phyloP scores from a whole-genome alignment of 1,140 invertebrate species.

The Trinorchestia longiramus region DNA sequence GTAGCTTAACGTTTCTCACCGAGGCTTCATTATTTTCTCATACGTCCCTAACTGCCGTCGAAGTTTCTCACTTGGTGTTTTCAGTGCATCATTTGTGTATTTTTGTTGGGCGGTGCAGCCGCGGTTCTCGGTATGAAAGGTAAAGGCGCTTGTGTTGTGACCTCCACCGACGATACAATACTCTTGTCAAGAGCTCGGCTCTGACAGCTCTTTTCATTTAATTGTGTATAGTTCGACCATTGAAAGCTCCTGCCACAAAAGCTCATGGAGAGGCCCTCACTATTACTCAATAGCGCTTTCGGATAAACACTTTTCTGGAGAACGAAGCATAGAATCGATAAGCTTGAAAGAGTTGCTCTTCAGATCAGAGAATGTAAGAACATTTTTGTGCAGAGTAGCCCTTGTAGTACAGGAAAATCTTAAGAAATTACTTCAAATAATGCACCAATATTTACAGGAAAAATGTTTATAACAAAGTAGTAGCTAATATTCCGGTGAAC shows the following conservation, averaged over 20 bases:
- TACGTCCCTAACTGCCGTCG: background rate
- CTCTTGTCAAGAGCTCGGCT: slow-evolving; percentile 37
- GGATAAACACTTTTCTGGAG: background rate
- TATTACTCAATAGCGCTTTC: background rate
- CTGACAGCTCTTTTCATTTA: slow-evolving; percentile 35
- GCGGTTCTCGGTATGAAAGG: background rate
- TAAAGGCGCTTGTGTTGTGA: background rate
- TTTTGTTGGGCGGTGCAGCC: background rate
- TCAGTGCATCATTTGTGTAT: background rate
- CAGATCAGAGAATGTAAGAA: background rate
- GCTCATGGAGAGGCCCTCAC: background rate
- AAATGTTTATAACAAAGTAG: too few species aligned
- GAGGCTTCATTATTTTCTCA: background rate
- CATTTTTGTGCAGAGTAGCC: background rate
- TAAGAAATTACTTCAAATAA: background rate
- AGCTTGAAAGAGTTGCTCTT: background rate
- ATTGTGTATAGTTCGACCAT: slow-evolving; percentile 2
- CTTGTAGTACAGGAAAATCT: background rate
- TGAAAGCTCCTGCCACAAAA: background rate
- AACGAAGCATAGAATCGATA: background rate
- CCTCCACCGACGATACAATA: background rate
- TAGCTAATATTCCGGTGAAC: too few species aligned
- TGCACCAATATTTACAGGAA: too few species aligned
- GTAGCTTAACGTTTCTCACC: background rate
- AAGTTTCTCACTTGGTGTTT: background rate